Percentiles rank a stretch among this genome's conserved stretches.
phyloP scores from a whole-genome alignment of 2,113 vertebrate genomes.

The Ahaetulla prasina region DNA sequence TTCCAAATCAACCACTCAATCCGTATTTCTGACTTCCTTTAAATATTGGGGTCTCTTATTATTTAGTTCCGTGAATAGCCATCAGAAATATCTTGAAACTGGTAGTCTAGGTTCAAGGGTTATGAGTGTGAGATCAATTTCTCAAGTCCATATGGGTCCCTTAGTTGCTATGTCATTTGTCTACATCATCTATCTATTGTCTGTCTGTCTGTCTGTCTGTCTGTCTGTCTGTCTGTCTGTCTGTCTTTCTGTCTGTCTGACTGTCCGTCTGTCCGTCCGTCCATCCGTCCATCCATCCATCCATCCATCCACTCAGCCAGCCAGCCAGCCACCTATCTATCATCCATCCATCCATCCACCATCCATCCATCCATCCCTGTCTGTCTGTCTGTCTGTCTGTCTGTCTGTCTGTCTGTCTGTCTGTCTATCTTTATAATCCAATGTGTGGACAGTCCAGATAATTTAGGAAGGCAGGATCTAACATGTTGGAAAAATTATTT shows the following conservation, averaged over 20 bases:
- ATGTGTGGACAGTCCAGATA: slow-evolving; percentile 35
- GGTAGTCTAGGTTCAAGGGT: background rate
- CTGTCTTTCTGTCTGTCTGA: too few relatives aligned
- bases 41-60: background rate
- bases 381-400: too few relatives aligned
- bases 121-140: background rate
- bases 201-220: too few relatives aligned
- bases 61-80: background rate
- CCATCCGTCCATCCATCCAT: too few relatives aligned
- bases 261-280: too few relatives aligned
- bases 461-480: slow-evolving; percentile 20
- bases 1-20: background rate
- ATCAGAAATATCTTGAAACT: background rate
- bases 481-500: slow-evolving; percentile 28
- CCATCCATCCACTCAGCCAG: too few relatives aligned
- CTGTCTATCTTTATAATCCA: background rate
- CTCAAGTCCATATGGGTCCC: background rate
- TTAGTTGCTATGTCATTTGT: background rate
- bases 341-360: too few relatives aligned
- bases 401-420: too few relatives aligned
- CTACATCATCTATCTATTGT: too few relatives aligned
- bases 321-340: too few relatives aligned
- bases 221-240: too few relatives aligned
- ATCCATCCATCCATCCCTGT: too few relatives aligned
- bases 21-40: background rate